A percentile compares a stretch with the other conserved stretches of the same genome.
Conservation (phyloP, 2,797 vertebrate genomes). For the Orestias chungarensis region DNA sequence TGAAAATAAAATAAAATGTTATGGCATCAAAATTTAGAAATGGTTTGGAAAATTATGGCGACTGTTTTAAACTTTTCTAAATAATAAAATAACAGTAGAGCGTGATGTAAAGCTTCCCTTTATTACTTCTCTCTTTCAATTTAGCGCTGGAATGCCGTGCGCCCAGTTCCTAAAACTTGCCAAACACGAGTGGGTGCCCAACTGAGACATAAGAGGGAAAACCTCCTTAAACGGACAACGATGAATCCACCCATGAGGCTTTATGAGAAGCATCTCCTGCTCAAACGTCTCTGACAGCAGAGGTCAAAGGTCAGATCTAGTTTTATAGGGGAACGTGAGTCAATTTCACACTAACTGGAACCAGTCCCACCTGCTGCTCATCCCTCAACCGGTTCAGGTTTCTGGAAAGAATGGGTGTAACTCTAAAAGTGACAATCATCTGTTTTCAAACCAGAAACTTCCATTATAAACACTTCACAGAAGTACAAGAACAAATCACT, state of each 20-base stretch:
- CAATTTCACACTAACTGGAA: conserved; percentile 19
- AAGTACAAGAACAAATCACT: not conserved
- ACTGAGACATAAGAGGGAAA: conserved; percentile 3
- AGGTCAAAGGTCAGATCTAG: conserved; percentile 46
- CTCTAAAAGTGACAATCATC: not conserved
- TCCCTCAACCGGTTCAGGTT: conserved; percentile 1
- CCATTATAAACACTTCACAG: not conserved
- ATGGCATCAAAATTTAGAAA: not conserved
- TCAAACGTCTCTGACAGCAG: conserved; percentile 34
- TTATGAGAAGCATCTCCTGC: conserved; percentile 27
- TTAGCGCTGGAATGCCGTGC: conserved; percentile 10
- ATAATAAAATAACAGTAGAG: too few species aligned
- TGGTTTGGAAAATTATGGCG: not conserved
- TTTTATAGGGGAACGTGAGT: conserved; percentile 38
- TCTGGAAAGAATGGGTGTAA: not conserved
- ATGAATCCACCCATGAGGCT: conserved; percentile 19
- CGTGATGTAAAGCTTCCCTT: not conserved
- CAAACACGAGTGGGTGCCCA: not conserved
- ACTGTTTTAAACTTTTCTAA: too few species aligned
- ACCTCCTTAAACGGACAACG: conserved; percentile 9
- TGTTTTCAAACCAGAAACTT: not conserved
- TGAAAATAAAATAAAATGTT: not conserved
- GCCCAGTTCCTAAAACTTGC: not conserved
- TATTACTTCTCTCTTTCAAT: not conserved
- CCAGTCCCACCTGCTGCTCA: conserved; percentile 34